These are phyloP conservation scores for Pogonomyrmex barbatus DNA, from an alignment of 1,140 invertebrate species.

Conservation along the genomic window DNA sequence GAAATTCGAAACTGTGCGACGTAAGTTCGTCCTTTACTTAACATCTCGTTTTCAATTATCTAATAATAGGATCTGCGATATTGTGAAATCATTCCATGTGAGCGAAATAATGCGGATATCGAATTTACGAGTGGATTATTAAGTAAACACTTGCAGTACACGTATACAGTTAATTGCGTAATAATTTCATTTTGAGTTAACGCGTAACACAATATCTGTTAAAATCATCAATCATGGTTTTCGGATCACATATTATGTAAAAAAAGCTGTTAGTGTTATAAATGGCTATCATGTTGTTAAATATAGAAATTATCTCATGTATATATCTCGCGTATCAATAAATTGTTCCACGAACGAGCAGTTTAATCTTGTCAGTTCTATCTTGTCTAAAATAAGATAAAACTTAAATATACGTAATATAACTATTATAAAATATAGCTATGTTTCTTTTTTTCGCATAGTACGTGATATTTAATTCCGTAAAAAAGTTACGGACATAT, in stretches of 20 bases:
- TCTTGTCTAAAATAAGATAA: neutral
- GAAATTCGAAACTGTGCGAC: slow-evolving; percentile 19
- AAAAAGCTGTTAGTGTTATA: neutral
- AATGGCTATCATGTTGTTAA: slow-evolving; percentile 1
- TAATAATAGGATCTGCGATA: slow-evolving; percentile 33
- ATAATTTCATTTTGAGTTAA: slow-evolving; percentile 27
- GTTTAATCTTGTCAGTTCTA: neutral
- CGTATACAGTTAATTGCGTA: neutral
- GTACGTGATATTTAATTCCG: neutral
- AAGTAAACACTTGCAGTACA: slow-evolving; percentile 5
- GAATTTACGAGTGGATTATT: slow-evolving; percentile 14
- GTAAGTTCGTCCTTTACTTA: neutral
- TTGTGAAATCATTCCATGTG: slow-evolving; percentile 14
- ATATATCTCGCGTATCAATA: neutral
- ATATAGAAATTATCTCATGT: neutral
- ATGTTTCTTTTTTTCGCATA: neutral
- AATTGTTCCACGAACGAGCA: neutral
- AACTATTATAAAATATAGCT: neutral
- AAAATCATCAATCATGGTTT: slow-evolving; percentile 6
- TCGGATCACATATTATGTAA: neutral
- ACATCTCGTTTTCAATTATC: slow-evolving; percentile 39
- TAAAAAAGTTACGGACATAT: neutral
- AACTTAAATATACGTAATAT: neutral
- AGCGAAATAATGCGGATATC: neutral
- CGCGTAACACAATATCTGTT: neutral